Evolutionary conservation across 2,797 vertebrate species (phyloP), one percentile per base, ranked within the genome.

Genomic region (Gila robusta): DNA sequence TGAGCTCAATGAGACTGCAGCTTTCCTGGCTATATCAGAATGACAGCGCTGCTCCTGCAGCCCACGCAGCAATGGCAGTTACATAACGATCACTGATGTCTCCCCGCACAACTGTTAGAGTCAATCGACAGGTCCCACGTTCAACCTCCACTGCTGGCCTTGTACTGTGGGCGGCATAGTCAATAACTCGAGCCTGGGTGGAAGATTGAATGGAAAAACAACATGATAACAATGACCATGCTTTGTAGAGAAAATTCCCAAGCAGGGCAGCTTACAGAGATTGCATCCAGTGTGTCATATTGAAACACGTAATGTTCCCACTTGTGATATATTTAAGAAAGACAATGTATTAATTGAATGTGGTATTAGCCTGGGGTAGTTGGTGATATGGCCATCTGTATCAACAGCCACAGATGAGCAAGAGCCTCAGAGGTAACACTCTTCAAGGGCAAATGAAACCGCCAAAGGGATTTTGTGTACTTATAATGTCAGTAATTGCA

Each of bases 51-150:
- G 84, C 52, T 86, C 26, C 39, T 41, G 44, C 67, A 69, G 52
- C 90, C 85, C 88, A 88, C 90, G 79, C 86, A 84, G 82, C 81
- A 81, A 79, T 90, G 82, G 79, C 41, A 52, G 76, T 90, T 90
- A 85, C 88, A 86, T 89, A 90, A 89, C 28, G 47, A 88, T 83
- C 71, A 23, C 77, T 90, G 86, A 85, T 74, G 87, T 88, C 67
- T 86, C 89, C 86, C 80, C 12, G 70, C 44, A 79, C 82, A 84
- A 82, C 80, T 78, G 85, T 77, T 81, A n/a, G 67, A 83, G 56
- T 77, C 71, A 84, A 81, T 87, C 39, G 79, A 67, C 81, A 79
- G 83, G 80, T 84, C 81, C 62, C 77, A 78, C 54, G 56, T 49
- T 44, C 84, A 80, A 74, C 84, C 87, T 81, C 77, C 70, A 70